Percentiles rank a stretch among this genome's conserved stretches.
phyloP scores from a whole-genome alignment of 2,797 vertebrate species.

The Chrysocyon brachyurus region DNA sequence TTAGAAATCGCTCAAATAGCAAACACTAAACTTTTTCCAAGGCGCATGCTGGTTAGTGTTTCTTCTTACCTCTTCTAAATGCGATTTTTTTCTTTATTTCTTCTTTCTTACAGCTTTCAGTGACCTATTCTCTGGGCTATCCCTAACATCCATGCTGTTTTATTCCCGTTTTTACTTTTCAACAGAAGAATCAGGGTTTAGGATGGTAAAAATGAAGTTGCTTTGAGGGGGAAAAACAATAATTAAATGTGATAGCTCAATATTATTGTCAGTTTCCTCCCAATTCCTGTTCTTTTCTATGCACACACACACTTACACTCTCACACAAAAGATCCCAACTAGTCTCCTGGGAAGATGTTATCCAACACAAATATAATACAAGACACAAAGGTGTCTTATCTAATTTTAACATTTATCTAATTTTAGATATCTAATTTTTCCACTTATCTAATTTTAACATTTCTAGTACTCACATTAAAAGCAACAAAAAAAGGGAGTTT shows the following conservation, averaged over 20 bases:
- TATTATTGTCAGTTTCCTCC: background rate
- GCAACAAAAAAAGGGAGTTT: background rate
- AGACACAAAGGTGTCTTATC: background rate
- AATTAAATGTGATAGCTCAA: background rate
- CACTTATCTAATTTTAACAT: background rate
- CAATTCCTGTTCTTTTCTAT: background rate
- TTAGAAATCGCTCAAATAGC: background rate
- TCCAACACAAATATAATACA: background rate
- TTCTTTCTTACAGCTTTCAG: background rate
- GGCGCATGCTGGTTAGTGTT: background rate
- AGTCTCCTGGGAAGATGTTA: background rate
- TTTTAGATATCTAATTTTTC: too few species aligned
- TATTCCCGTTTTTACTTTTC: background rate
- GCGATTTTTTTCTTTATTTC: background rate
- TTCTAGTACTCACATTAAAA: background rate
- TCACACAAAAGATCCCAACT: background rate
- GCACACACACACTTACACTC: background rate
- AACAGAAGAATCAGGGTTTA: background rate
- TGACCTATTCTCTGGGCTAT: background rate
- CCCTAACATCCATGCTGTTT: background rate
- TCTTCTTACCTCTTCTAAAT: background rate
- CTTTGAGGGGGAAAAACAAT: background rate
- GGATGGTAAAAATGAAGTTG: background rate
- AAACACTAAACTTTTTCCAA: background rate
- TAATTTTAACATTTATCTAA: background rate